These are phyloP conservation scores for Acronicta alni DNA, from an alignment of 2,888 invertebrate genomes.

Conservation along the genomic window DNA sequence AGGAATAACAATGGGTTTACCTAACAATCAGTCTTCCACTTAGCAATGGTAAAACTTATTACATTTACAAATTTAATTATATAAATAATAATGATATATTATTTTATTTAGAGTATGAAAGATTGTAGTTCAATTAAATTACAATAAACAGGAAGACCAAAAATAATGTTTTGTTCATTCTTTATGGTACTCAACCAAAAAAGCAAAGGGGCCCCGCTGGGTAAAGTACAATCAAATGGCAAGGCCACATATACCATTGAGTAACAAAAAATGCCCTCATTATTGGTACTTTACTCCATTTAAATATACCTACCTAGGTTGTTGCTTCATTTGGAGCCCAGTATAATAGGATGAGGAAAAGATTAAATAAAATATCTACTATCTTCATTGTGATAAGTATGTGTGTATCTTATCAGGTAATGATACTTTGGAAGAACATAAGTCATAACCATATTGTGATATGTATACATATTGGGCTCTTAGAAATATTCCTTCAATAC, in stretches of 20 bases:
- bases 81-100: too few relatives aligned
- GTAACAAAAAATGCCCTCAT: constrained; percentile 12
- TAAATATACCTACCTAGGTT: background rate
- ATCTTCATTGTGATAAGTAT: constrained; percentile 16
- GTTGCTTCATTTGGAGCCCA: background rate
- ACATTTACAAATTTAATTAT: too few relatives aligned
- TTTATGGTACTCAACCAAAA: constrained; percentile 11
- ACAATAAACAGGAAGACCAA: background rate
- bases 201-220: constrained; percentile 50
- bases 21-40: constrained; percentile 2
- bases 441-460: constrained; percentile 25
- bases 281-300: background rate
- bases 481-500: constrained; percentile 17
- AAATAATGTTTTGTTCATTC: background rate
- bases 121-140: too few relatives aligned
- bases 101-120: too few relatives aligned
- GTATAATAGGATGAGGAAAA: constrained; percentile 10
- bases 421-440: constrained; percentile 23
- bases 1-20: constrained; percentile 27
- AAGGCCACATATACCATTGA: constrained; percentile 46
- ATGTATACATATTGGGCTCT: constrained; percentile 8
- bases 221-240: constrained; percentile 43
- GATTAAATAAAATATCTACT: constrained; percentile 5
- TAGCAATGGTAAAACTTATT: too few relatives aligned
- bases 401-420: constrained; percentile 35